Evolutionary conservation across 2,888 invertebrate species (phyloP).

Genomic region (Ligdia adustata): DNA sequence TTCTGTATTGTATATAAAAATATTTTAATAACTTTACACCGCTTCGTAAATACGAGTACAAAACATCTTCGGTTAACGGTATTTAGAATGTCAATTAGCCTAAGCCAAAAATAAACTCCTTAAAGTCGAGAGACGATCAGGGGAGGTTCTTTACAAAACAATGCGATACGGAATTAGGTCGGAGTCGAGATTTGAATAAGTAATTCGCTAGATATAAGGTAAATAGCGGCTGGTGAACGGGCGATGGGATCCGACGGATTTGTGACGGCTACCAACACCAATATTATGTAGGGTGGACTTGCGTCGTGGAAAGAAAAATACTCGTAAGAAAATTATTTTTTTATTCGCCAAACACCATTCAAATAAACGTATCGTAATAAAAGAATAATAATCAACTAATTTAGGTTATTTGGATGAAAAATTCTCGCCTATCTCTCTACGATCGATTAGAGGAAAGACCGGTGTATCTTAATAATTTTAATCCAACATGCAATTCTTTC

Average conservation of each 20-base stretch:
- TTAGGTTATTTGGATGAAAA: no score
- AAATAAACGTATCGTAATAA: background rate
- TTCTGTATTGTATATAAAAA: no score
- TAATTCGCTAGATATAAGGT: constrained; percentile 57
- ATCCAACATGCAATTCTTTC: no score
- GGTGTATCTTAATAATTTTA: no score
- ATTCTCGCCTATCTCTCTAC: no score
- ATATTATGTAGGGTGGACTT: constrained; percentile 47
- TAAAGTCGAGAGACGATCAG: constrained; percentile 16
- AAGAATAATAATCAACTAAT: background rate
- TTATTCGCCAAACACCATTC: background rate
- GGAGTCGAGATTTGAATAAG: constrained; percentile 58
- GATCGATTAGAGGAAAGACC: no score
- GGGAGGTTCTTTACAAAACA: constrained; percentile 22
- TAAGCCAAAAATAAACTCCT: background rate
- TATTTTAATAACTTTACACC: no score
- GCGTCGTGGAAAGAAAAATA: background rate
- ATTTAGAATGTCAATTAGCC: no score
- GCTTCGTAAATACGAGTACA: no score
- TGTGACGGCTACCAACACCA: constrained; percentile 41
- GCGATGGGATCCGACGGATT: constrained; percentile 54
- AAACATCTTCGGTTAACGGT: no score
- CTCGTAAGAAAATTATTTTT: no score
- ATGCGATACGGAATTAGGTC: constrained; percentile 47
- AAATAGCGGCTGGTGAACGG: constrained; percentile 47